Conservation (phyloP, 2,888 invertebrate species). For the Macrosoma leucophasiata region DNA sequence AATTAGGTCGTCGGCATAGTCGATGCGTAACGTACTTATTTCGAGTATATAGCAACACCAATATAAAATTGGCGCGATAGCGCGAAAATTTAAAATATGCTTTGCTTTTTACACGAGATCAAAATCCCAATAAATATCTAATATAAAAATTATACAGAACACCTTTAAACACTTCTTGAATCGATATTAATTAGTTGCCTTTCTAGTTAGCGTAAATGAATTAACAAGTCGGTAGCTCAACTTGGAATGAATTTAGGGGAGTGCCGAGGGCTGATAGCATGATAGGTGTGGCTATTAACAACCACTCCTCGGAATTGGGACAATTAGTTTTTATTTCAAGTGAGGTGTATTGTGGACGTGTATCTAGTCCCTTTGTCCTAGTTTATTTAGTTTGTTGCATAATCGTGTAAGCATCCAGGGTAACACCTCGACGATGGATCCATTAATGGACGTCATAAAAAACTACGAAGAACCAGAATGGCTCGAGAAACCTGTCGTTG, state of each 20-base stretch:
- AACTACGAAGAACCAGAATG: conserved; percentile 77
- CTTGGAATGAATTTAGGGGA: conserved; percentile 34
- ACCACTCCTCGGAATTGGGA: conserved; percentile 62
- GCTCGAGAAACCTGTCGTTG: conserved; percentile 82
- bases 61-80: no score
- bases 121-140: no score
- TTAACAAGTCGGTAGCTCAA: conserved; percentile 22
- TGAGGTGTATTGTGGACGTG: conserved; percentile 37
- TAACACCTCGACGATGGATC: conserved; percentile 43
- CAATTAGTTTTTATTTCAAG: conserved; percentile 54
- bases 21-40: no score
- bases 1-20: no score
- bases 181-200: no score
- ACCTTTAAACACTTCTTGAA: no score
- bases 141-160: no score
- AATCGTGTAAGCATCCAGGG: conserved; percentile 11
- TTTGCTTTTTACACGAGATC: no score
- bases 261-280: conserved; percentile 49
- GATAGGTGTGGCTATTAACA: conserved; percentile 56
- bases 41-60: no score
- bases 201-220: no score
- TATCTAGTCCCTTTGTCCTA: conserved; percentile 24
- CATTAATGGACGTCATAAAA: conserved; percentile 57
- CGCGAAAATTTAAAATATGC: no score
- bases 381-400: conserved; percentile 19